A percentile compares a stretch with the other conserved stretches of the same genome.
These are phyloP conservation scores for Abscondita cerata DNA, from an alignment of 2,888 invertebrate genomes.

Conservation along the genomic window DNA sequence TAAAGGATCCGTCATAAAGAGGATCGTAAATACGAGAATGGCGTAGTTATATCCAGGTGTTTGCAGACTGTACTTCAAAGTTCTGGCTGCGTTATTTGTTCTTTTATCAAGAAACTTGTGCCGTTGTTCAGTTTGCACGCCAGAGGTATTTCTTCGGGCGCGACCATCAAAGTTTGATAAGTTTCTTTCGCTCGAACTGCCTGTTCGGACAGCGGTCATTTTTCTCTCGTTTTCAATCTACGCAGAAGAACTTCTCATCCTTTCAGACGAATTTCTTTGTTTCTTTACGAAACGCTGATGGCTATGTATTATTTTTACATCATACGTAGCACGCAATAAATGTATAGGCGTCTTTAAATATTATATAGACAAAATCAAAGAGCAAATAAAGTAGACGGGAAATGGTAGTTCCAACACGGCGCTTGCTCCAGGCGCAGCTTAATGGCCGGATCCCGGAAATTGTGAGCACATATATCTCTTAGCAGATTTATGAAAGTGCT, in stretches of 20 bases:
- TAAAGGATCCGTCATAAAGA: conserved; percentile 27
- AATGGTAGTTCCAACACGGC: conserved; percentile 54
- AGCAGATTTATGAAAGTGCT: conserved; percentile 90
- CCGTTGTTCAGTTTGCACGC: conserved; percentile 42
- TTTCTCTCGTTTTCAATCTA: conserved; percentile 63
- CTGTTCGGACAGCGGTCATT: conserved; percentile 64
- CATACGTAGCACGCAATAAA: conserved; percentile 8
- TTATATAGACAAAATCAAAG: conserved; percentile 53
- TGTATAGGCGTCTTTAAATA: conserved; percentile 30
- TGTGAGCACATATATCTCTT: conserved; percentile 89
- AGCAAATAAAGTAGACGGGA: conserved; percentile 56
- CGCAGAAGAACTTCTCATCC: conserved; percentile 49
- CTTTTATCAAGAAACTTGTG: conserved; percentile 58
- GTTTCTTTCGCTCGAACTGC: conserved; percentile 54
- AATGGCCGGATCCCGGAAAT: conserved; percentile 91
- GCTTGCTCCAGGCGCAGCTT: conserved; percentile 59
- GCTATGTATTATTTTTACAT: conserved; percentile 32
- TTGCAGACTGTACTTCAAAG: conserved; percentile 51
- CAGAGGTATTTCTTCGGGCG: conserved; percentile 42
- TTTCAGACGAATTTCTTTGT: conserved; percentile 44
- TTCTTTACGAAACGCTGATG: conserved; percentile 32
- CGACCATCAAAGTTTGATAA: conserved; percentile 60
- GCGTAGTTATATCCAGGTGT: conserved; percentile 49
- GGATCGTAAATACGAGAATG: conserved; percentile 36
- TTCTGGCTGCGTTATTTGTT: conserved; percentile 57